Evolutionary conservation across 2,888 invertebrate species (phyloP).

Genomic region (Argyra leucocephala): DNA sequence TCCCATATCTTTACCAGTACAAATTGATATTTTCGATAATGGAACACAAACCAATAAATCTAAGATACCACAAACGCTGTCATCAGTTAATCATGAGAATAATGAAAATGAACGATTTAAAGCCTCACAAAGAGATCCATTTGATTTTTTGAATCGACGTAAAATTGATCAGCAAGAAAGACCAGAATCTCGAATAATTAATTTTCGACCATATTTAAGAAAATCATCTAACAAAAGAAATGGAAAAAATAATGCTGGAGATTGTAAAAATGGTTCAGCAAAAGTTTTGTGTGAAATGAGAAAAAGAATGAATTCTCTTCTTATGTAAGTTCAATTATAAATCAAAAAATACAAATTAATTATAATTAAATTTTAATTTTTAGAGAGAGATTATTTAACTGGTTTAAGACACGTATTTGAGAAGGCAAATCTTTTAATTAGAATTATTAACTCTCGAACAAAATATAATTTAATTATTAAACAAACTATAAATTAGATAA

Average conservation of each 20-base stretch:
- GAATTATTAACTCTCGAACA: not conserved
- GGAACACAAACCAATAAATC: not conserved
- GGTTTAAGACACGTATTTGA: not conserved
- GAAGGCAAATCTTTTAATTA: not conserved
- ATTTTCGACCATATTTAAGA: not conserved
- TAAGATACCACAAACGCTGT: not conserved
- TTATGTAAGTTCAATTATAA: not conserved
- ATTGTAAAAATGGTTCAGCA: not conserved
- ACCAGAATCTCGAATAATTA: not conserved
- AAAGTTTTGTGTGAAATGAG: not conserved
- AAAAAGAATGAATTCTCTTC: not conserved
- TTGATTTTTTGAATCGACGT: not conserved
- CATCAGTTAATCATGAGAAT: not conserved
- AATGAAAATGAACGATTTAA: not conserved
- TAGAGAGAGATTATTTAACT: not conserved
- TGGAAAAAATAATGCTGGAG: not conserved
- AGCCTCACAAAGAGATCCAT: not conserved
- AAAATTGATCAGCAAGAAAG: not conserved
- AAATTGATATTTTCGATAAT: too few species aligned
- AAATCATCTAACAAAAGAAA: not conserved
- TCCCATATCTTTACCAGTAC: too few species aligned
- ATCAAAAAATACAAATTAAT: too few species aligned
- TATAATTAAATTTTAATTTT: not conserved
- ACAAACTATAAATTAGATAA: too few species aligned
- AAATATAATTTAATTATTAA: too few species aligned